These are phyloP conservation scores for Philopotamus ludificatus DNA, from an alignment of 1,140 invertebrate genomes.

Conservation along the genomic window DNA sequence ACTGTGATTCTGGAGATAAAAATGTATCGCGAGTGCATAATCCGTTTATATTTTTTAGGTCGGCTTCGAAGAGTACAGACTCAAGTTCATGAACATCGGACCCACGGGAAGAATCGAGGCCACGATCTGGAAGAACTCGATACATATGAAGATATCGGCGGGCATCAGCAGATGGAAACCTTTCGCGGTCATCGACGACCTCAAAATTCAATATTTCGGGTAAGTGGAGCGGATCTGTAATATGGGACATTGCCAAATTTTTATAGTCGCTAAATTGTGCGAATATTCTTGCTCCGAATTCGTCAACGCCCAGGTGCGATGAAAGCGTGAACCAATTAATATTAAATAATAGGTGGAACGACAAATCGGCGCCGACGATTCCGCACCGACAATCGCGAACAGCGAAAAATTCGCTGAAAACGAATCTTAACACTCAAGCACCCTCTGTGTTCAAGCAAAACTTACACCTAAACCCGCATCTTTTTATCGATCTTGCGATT, in stretches of 20 bases:
- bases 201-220: conserved; percentile 41
- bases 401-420: no score
- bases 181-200: conserved; percentile 36
- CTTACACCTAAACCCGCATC: no score
- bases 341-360: no score
- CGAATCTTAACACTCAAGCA: no score
- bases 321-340: background rate
- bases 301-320: background rate
- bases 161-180: conserved; percentile 39
- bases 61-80: conserved; percentile 40
- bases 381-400: no score
- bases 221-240: conserved; percentile 21
- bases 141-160: conserved; percentile 39
- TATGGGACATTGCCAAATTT: background rate
- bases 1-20: background rate
- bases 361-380: no score
- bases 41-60: conserved; percentile 31
- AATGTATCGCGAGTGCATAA: background rate
- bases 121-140: conserved; percentile 40
- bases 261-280: background rate
- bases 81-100: conserved; percentile 42
- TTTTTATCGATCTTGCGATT: no score
- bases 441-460: no score
- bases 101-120: conserved; percentile 39
- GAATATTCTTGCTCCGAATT: background rate